A percentile compares a stretch with the other conserved stretches of the same genome.
phyloP scores from a whole-genome alignment of 2,113 vertebrate genomes.

The Gobiocypris rarus region DNA sequence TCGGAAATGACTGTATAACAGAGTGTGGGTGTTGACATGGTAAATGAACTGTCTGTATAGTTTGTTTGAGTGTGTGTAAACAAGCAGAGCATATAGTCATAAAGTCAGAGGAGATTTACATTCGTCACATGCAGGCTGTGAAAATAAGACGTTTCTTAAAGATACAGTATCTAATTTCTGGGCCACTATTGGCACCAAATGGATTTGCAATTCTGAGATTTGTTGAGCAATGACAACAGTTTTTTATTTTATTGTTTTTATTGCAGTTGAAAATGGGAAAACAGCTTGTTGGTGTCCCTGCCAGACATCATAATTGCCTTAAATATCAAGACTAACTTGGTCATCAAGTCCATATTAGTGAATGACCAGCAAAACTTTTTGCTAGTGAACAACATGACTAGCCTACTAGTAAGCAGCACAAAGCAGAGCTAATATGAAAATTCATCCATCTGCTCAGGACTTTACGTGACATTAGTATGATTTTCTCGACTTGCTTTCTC shows the following conservation, averaged over 20 bases:
- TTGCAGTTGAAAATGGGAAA: neutral
- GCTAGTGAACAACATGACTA: no score
- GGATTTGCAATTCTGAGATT: neutral
- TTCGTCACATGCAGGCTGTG: neutral
- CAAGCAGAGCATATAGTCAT: neutral
- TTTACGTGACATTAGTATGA: neutral
- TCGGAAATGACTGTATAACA: constrained; percentile 31
- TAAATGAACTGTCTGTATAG: constrained; percentile 9
- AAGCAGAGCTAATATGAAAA: neutral
- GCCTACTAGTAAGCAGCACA: neutral
- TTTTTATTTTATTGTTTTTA: no score
- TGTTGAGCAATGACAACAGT: neutral
- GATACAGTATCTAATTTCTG: neutral
- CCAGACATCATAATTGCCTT: no score
- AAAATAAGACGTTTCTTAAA: neutral
- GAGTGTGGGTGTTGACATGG: neutral
- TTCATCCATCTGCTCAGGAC: neutral
- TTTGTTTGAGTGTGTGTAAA: neutral
- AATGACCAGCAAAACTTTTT: no score
- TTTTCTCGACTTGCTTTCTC: neutral
- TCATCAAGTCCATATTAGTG: no score
- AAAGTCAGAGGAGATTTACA: neutral
- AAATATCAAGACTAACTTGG: no score
- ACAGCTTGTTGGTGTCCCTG: no score
- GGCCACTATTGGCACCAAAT: no score